These are phyloP conservation scores for Coregonus ussuriensis DNA, from an alignment of 2,797 vertebrate species.

Conservation along the genomic window DNA sequence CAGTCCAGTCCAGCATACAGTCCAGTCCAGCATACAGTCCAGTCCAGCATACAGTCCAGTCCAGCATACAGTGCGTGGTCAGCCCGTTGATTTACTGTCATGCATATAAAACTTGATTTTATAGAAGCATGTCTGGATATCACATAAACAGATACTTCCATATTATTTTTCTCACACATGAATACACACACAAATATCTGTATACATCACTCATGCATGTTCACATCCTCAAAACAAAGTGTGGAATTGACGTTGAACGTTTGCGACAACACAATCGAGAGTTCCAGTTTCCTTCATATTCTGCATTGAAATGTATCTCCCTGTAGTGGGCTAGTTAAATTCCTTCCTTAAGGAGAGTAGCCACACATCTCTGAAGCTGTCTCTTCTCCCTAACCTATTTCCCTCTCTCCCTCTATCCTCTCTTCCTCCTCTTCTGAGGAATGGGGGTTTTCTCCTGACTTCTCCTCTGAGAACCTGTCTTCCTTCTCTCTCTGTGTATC, in stretches of 20 bases:
- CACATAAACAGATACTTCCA: conserved; percentile 45
- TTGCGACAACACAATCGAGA: conserved; percentile 71
- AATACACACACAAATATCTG: background rate
- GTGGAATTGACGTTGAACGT: conserved; percentile 60
- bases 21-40: too few relatives aligned
- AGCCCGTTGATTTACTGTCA: conserved; percentile 30
- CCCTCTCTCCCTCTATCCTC: conserved; percentile 37
- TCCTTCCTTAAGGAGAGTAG: conserved; percentile 50
- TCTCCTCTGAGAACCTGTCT: background rate
- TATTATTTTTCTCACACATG: conserved; percentile 58
- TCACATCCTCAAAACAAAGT: conserved; percentile 17
- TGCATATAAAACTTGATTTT: conserved; percentile 46
- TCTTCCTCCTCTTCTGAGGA: conserved; percentile 43
- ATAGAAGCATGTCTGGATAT: conserved; percentile 10
- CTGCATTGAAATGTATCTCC: conserved; percentile 65
- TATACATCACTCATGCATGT: background rate
- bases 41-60: background rate
- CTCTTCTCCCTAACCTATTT: background rate
- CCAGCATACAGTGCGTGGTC: background rate
- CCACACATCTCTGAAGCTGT: conserved; percentile 34
- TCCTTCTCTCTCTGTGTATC: background rate
- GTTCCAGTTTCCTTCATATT: conserved; percentile 63
- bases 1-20: too few relatives aligned
- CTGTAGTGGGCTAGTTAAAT: conserved; percentile 57
- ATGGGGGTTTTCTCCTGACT: background rate